These are phyloP conservation scores for Lucifuga dentata DNA, from an alignment of 2,113 vertebrate species.

Conservation along the genomic window DNA sequence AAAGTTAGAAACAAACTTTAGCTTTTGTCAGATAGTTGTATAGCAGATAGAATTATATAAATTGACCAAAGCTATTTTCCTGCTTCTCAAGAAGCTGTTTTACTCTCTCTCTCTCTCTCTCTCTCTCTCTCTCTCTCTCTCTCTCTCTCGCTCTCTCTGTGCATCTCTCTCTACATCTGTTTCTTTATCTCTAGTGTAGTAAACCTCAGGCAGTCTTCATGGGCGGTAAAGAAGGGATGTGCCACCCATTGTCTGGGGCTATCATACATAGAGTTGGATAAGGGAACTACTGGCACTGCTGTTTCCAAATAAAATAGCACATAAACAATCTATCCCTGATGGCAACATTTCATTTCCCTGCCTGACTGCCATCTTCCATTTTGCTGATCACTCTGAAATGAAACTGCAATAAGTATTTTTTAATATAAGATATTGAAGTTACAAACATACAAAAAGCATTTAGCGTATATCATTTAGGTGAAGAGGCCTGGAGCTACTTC, in stretches of 20 bases:
- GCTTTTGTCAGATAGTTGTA: conserved; percentile 18
- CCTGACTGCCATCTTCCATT: conserved; percentile 55
- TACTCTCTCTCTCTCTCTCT: no score
- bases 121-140: background rate
- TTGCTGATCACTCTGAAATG: conserved; percentile 65
- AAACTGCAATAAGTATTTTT: conserved; percentile 48
- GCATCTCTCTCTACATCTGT: no score
- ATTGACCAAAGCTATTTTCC: background rate
- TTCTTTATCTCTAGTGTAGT: conserved; percentile 45
- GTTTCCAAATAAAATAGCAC: conserved; percentile 66
- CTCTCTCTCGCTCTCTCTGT: conserved; percentile 21
- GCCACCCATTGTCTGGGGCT: conserved; percentile 52
- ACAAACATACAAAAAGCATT: conserved; percentile 28
- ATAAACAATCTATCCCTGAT: conserved; percentile 66
- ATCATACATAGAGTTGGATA: conserved; percentile 35
- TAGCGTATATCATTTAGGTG: conserved; percentile 43
- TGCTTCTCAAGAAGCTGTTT: conserved; percentile 29
- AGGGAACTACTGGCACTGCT: conserved; percentile 47
- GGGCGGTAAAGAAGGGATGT: conserved; percentile 56
- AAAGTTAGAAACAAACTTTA: conserved; percentile 14
- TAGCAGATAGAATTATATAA: conserved; percentile 14
- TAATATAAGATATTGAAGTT: conserved; percentile 45
- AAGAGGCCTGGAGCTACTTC: conserved; percentile 17
- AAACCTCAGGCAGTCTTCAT: conserved; percentile 63
- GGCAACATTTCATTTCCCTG: conserved; percentile 65